Evolutionary conservation across 2,888 invertebrate genomes (phyloP).

Genomic region (Athetis lepigone): DNA sequence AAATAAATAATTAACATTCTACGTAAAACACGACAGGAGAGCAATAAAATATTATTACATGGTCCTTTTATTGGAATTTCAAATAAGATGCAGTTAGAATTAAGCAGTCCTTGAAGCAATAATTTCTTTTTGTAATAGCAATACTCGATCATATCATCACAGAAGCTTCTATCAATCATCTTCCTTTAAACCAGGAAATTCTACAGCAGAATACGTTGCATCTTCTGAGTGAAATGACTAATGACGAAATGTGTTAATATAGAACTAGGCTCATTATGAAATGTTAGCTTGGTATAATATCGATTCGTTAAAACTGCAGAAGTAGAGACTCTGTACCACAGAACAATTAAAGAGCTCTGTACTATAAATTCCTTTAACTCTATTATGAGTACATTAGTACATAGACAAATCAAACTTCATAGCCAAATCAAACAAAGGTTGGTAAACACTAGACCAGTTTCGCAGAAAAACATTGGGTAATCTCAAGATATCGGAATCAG

Average conservation of each 20-base stretch:
- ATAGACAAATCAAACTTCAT: not conserved
- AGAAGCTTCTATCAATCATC: not conserved
- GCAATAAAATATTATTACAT: constrained; percentile 25
- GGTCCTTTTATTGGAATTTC: no score
- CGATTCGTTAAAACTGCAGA: not conserved
- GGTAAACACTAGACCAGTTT: constrained; percentile 1
- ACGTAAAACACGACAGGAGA: constrained; percentile 1
- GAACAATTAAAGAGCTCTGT: no score
- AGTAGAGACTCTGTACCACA: not conserved
- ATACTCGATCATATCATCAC: constrained; percentile 1
- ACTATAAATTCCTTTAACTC: not conserved
- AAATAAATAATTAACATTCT: no score
- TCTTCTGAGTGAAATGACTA: no score
- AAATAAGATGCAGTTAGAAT: not conserved
- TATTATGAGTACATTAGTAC: not conserved
- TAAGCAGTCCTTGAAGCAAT: not conserved
- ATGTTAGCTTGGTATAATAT: not conserved
- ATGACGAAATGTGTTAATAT: no score
- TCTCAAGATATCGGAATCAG: constrained; percentile 35
- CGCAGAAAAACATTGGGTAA: constrained; percentile 22
- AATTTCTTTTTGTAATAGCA: not conserved
- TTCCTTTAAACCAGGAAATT: no score
- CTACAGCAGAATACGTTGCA: no score
- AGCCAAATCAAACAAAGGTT: constrained; percentile 13
- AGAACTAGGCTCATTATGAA: no score